Evolutionary conservation across 2,113 vertebrate species (phyloP).

Genomic region (Acrocephalus arundinaceus): DNA sequence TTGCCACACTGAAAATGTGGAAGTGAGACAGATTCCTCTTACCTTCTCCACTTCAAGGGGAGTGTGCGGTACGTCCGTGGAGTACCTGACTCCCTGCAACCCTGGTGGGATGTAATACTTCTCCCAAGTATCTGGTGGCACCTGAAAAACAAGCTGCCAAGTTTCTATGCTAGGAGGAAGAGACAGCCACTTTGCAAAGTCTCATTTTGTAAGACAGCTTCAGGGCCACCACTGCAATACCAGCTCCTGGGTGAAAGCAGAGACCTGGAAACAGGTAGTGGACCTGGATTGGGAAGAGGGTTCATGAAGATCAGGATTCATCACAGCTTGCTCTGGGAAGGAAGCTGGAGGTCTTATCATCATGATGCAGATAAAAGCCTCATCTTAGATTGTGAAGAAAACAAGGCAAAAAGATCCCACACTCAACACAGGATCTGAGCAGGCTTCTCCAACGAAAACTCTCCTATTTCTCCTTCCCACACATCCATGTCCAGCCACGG

Average conservation of each 20-base stretch:
- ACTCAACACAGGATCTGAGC: background rate
- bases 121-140: background rate
- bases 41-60: background rate
- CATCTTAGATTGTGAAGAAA: background rate
- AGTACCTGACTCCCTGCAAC: too few species aligned
- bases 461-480: background rate
- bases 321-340: background rate
- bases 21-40: background rate
- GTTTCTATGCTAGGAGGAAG: background rate
- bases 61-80: rapidly evolving
- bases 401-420: background rate
- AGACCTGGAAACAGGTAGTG: rapidly evolving
- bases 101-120: background rate
- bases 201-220: background rate
- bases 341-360: background rate
- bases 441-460: background rate
- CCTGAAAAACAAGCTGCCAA: constrained; percentile 9
- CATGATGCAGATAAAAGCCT: background rate
- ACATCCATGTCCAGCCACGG: background rate
- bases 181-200: background rate
- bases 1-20: rapidly evolving
- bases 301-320: background rate
- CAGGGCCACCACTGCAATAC: background rate
- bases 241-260: rapidly evolving
- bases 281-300: background rate